phyloP scores from a whole-genome alignment of 2,797 vertebrate species.

The Sebastes iracundus region DNA sequence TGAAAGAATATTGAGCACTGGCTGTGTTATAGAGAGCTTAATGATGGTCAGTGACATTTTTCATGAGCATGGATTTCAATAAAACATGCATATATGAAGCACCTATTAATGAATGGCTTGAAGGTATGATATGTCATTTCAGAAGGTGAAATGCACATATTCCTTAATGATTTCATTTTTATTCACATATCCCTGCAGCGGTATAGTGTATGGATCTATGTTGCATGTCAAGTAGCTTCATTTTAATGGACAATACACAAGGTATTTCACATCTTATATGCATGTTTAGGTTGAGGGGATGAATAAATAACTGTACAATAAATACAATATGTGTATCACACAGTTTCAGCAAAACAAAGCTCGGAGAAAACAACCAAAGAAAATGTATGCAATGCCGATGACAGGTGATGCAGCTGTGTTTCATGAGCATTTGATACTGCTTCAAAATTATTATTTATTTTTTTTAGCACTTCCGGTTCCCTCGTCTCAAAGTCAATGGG shows the following conservation, averaged over 20 bases:
- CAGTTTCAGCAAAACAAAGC: not conserved
- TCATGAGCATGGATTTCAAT: conserved; percentile 3
- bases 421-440: not conserved
- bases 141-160: conserved; percentile 9
- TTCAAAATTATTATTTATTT: not conserved
- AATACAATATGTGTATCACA: not conserved
- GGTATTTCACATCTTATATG: not conserved
- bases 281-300: not conserved
- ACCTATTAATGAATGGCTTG: conserved; percentile 6
- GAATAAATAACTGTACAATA: not conserved
- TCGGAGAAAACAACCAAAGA: not conserved
- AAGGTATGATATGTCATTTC: not conserved
- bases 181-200: not conserved
- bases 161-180: conserved; percentile 9
- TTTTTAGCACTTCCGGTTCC: no score
- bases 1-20: not conserved
- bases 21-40: not conserved
- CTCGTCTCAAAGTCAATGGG: no score
- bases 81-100: not conserved
- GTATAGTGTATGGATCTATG: not conserved
- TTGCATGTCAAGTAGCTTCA: not conserved
- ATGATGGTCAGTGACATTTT: not conserved
- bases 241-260: not conserved
- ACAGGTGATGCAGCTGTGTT: not conserved
- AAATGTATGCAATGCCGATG: not conserved